A percentile compares a stretch with the other conserved stretches of the same genome.
Conservation (phyloP, 1,140 invertebrate species). For the Anoplophora glabripennis region DNA sequence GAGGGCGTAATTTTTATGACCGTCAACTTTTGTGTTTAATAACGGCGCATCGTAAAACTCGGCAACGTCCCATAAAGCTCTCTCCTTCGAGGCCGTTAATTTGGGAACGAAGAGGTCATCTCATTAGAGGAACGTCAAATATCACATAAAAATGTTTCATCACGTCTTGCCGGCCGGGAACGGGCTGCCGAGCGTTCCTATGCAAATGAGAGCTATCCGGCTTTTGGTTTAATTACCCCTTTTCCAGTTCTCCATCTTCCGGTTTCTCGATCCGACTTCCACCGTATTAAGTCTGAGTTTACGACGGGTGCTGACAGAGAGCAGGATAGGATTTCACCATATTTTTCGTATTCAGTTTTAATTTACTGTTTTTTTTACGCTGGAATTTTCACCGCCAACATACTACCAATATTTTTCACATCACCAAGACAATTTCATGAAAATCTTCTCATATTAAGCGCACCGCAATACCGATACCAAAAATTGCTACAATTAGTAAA, state of each 20-base stretch:
- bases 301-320: neutral
- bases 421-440: too few relatives aligned
- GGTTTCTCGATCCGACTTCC: slow-evolving; percentile 6
- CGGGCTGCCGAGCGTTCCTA: slow-evolving; percentile 7
- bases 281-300: slow-evolving; percentile 17
- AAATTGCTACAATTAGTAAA: too few relatives aligned
- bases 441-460: too few relatives aligned
- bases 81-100: slow-evolving; percentile 12
- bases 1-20: neutral
- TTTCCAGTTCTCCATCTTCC: slow-evolving; percentile 15
- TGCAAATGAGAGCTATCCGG: slow-evolving; percentile 22
- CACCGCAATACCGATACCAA: too few relatives aligned
- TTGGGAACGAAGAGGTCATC: slow-evolving; percentile 21
- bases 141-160: slow-evolving; percentile 27
- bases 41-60: slow-evolving; percentile 22
- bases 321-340: too few relatives aligned
- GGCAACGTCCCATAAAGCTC: slow-evolving; percentile 11
- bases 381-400: too few relatives aligned
- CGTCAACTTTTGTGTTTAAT: slow-evolving; percentile 12
- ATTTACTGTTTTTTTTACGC: too few relatives aligned
- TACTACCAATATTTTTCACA: too few relatives aligned
- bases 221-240: slow-evolving; percentile 23
- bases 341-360: too few relatives aligned
- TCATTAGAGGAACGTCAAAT: slow-evolving; percentile 16
- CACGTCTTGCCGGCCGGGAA: slow-evolving; percentile 9